phyloP scores from a whole-genome alignment of 1,140 invertebrate genomes.

The Protaetia brevitarsis region DNA sequence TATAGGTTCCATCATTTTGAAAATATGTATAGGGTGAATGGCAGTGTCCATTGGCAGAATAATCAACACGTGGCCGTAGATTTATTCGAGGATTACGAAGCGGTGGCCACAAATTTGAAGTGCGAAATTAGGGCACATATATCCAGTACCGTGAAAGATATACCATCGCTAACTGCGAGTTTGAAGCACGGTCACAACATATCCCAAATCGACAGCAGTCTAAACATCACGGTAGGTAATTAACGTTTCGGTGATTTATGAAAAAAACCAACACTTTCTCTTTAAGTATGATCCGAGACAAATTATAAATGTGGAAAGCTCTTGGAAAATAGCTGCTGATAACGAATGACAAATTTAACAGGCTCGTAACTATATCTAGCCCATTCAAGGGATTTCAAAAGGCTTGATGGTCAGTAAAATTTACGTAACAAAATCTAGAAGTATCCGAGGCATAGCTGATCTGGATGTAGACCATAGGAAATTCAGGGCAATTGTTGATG shows the following conservation, averaged over 20 bases:
- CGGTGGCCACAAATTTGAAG: slow-evolving; percentile 44
- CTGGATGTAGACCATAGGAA: slow-evolving; percentile 66
- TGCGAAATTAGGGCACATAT: slow-evolving; percentile 54
- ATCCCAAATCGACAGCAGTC: slow-evolving; percentile 52
- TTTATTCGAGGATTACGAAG: slow-evolving; percentile 51
- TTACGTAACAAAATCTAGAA: slow-evolving; percentile 55
- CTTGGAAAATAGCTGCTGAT: slow-evolving; percentile 54
- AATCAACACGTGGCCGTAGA: slow-evolving; percentile 54
- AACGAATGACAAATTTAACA: slow-evolving; percentile 52
- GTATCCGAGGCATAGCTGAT: slow-evolving; percentile 62
- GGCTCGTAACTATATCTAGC: slow-evolving; percentile 55
- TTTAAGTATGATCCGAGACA: slow-evolving; percentile 53
- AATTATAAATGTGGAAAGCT: slow-evolving; percentile 54
- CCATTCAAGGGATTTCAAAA: slow-evolving; percentile 63
- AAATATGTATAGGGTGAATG: slow-evolving; percentile 46
- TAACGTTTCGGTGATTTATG: slow-evolving; percentile 39
- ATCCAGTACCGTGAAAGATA: slow-evolving; percentile 57
- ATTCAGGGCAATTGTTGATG: slow-evolving; percentile 60
- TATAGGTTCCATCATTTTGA: slow-evolving; percentile 38
- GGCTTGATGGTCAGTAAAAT: slow-evolving; percentile 63
- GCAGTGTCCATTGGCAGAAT: slow-evolving; percentile 57
- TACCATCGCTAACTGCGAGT: slow-evolving; percentile 55
- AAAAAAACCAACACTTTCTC: slow-evolving; percentile 31
- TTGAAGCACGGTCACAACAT: slow-evolving; percentile 55
- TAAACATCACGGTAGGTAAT: slow-evolving; percentile 49